phyloP scores from a whole-genome alignment of 2,113 vertebrate species.

The Urocynchramus pylzowi region DNA sequence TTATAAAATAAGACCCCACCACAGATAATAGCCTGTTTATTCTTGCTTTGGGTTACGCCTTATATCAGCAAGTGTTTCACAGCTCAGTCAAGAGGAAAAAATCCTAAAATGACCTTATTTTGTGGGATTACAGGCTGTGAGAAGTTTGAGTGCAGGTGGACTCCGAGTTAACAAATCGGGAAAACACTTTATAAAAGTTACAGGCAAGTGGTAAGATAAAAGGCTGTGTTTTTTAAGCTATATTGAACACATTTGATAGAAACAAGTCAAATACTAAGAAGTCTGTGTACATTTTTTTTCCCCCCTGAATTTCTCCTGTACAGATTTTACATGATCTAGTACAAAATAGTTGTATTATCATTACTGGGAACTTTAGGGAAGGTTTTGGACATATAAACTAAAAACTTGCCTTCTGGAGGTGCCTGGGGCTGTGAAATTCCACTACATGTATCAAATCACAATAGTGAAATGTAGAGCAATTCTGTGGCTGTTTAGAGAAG shows the following conservation, averaged over 20 bases:
- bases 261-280: background rate
- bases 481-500: background rate
- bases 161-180: background rate
- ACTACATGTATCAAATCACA: background rate
- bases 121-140: background rate
- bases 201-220: background rate
- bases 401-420: background rate
- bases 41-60: background rate
- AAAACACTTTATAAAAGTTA: background rate
- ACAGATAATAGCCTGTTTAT: background rate
- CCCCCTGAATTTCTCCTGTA: background rate
- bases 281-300: background rate
- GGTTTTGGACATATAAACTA: background rate
- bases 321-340: background rate
- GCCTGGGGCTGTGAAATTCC: background rate
- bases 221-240: background rate
- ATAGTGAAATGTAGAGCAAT: background rate
- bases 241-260: background rate
- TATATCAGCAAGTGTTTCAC: background rate
- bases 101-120: background rate
- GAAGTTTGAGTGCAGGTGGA: background rate
- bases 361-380: background rate
- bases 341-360: background rate
- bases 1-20: background rate
- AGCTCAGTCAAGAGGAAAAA: background rate